Base-by-base conservation (phyloP, 2,888 invertebrate species). In the Chalcis sispes region DNA sequence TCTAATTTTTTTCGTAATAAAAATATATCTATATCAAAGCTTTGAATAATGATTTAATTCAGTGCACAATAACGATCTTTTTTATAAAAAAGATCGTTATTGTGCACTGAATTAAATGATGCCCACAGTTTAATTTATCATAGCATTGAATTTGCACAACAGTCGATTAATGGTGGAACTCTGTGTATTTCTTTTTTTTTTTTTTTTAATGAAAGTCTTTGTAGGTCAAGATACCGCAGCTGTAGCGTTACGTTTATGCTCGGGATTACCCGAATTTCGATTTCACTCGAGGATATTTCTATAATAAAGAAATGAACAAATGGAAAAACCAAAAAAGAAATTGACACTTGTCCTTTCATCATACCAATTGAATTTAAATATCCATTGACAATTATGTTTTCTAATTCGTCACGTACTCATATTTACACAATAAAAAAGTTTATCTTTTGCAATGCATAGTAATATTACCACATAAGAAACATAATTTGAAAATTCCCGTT, bases 301-400 rank as follows among this genome's bases (percentile, higher is more conserved):
- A 48, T n/a, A n/a, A n/a, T n/a, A n/a, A 54, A 48, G 46, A 29
- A 13, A 52, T 54, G 66, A 64, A 72, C 54, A 62, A 67, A 73
- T n/a, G 77, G 77, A 64, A 77, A 77, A 77, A 40, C 77, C 72
- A 42, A 71, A 69, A 69, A 69, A 54, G 4, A 66, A 61, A 75
- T 69, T 61, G 20, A 27, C 29, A 52, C 20, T 71, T 54, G 15
- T 25, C 0, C 46, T 59, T 70, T 62, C 36, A 32, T 65, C 18
- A 20, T 20, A 25, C 27, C 20, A 18, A 8, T 20, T 2, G 50
- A 10, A 5, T 18, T 50, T 48, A 20, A 23, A 50, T 50, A 52
- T 42, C 18, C 5, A 46, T 56, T 18, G 18, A 46, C 18, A 54
- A 29, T 56, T 15, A 13, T 56, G 13, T n/a, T n/a, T n/a, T 56